phyloP scores from a whole-genome alignment of 2,797 vertebrate genomes.

The Myiotriccus ornatus region DNA sequence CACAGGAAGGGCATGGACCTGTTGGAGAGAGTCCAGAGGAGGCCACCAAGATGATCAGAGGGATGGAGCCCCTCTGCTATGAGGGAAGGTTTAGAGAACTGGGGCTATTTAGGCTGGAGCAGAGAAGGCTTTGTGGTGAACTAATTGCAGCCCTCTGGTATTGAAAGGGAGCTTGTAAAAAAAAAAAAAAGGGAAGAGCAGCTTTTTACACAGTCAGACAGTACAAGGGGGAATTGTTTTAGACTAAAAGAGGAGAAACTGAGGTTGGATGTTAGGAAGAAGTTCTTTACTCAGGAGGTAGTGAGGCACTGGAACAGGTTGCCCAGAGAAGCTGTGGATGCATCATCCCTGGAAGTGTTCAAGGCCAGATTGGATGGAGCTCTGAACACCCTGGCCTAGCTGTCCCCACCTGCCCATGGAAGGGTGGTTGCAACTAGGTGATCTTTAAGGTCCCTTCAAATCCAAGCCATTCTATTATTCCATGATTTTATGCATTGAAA shows the following conservation, averaged over 20 bases:
- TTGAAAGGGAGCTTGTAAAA: background rate
- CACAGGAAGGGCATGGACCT: background rate
- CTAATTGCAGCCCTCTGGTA: background rate
- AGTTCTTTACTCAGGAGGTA: too few species aligned
- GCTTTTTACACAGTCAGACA: background rate
- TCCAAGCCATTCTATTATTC: background rate
- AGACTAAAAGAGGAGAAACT: background rate
- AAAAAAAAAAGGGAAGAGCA: background rate
- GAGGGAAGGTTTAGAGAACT: background rate
- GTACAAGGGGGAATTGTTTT: background rate
- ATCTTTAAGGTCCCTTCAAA: background rate
- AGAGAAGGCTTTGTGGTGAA: background rate
- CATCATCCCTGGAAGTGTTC: background rate
- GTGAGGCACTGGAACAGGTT: background rate
- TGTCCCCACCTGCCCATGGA: background rate
- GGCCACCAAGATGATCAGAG: too few species aligned
- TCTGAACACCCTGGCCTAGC: rapidly evolving
- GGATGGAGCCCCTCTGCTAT: background rate
- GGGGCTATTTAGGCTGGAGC: background rate
- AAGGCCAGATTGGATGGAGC: background rate
- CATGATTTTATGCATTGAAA: background rate
- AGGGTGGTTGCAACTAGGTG: background rate
- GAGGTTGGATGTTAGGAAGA: background rate
- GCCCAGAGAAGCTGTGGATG: rapidly evolving
- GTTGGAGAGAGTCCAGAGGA: background rate